phyloP scores from a whole-genome alignment of 2,113 vertebrate genomes.

The Naja naja region DNA sequence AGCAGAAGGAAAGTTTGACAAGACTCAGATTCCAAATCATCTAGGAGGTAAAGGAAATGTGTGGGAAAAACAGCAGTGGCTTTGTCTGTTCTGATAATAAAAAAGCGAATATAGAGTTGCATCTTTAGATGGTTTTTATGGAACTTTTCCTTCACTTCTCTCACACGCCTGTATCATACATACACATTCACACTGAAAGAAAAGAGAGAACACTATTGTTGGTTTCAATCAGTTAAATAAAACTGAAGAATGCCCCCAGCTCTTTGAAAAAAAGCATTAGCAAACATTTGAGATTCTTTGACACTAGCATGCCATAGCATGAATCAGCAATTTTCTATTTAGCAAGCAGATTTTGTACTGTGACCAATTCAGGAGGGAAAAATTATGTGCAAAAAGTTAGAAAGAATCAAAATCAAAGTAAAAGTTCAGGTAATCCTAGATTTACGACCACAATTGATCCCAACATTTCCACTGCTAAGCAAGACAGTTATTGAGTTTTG shows the following conservation, averaged over 20 bases:
- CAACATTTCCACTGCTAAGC: background rate
- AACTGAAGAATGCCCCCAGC: background rate
- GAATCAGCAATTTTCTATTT: constrained; percentile 24
- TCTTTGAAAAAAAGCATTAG: background rate
- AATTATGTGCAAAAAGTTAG: background rate
- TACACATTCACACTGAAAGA: background rate
- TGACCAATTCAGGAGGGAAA: background rate
- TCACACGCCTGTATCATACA: background rate
- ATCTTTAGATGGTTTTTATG: background rate
- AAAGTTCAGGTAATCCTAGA: background rate
- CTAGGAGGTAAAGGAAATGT: fast-evolving
- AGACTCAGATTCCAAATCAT: constrained; percentile 10
- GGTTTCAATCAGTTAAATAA: background rate
- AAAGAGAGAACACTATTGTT: background rate
- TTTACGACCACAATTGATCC: background rate
- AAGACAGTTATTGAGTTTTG: background rate
- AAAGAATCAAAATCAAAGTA: background rate
- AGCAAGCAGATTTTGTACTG: constrained; percentile 29
- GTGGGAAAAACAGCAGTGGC: background rate
- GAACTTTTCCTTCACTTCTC: background rate
- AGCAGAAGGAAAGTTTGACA: constrained; percentile 30
- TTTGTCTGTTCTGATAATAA: constrained; percentile 18
- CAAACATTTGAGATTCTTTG: background rate
- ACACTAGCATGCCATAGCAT: constrained; percentile 42
- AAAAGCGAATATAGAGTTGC: background rate